Conservation (phyloP, 2,113 vertebrate genomes). For the Micromys minutus region DNA sequence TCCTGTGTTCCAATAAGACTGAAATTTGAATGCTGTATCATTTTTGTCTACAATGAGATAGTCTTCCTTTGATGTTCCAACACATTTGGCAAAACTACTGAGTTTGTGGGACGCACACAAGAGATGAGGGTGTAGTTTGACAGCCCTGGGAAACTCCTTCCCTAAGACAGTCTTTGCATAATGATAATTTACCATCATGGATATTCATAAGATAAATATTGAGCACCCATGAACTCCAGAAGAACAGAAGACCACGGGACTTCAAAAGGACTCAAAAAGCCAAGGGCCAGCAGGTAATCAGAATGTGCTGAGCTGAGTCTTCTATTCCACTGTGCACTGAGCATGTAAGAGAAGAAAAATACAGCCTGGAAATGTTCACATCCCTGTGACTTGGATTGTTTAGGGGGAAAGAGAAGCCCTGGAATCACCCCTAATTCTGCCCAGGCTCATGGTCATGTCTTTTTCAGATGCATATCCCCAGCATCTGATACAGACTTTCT, state of each 20-base stretch:
- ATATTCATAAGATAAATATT: neutral
- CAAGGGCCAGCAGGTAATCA: neutral
- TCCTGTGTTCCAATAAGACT: constrained; percentile 39
- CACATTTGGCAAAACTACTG: neutral
- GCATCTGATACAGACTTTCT: neutral
- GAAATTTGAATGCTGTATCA: constrained; percentile 30
- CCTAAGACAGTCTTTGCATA: neutral
- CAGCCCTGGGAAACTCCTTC: neutral
- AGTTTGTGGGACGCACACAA: neutral
- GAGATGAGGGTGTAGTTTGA: neutral
- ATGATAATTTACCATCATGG: neutral
- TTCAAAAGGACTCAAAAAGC: neutral
- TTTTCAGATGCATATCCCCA: neutral
- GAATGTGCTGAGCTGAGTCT: neutral
- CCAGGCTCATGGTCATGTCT: neutral
- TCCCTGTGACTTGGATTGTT: neutral
- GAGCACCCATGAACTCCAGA: neutral
- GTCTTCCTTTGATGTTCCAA: neutral
- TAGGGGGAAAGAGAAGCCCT: neutral
- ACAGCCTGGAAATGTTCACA: neutral
- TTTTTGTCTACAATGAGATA: constrained; percentile 35
- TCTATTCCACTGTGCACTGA: neutral
- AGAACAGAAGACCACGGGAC: neutral
- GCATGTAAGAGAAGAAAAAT: neutral
- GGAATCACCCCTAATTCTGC: neutral